Conservation (phyloP, 2,888 invertebrate genomes). For the Diarsia brunnea region DNA sequence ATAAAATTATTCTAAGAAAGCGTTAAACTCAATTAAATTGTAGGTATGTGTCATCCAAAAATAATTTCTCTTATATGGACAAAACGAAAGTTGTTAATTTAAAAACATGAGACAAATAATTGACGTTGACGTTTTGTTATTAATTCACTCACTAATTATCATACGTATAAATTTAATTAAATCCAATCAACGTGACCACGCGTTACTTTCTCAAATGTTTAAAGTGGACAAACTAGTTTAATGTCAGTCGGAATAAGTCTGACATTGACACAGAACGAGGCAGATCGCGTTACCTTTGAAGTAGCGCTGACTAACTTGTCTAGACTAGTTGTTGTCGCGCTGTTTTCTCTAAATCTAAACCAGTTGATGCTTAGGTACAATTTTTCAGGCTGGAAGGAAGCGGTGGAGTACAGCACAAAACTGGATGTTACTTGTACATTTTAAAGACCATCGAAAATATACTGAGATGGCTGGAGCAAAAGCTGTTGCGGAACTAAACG, state of each 20-base stretch:
- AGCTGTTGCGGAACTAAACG: no score
- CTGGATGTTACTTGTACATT: background rate
- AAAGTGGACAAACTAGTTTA: conserved; percentile 20
- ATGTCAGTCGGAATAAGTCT: background rate
- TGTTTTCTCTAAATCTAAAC: background rate
- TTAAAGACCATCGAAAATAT: background rate
- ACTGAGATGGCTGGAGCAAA: background rate
- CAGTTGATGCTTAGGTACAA: conserved; percentile 15
- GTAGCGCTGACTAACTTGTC: conserved; percentile 32
- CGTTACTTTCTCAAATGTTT: conserved; percentile 30
- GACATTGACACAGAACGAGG: conserved; percentile 48
- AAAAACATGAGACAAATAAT: conserved; percentile 12
- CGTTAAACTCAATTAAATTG: background rate
- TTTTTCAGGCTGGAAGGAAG: conserved; percentile 16
- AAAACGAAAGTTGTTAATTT: background rate
- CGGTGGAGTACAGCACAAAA: background rate
- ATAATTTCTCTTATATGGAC: background rate
- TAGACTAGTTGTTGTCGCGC: conserved; percentile 33
- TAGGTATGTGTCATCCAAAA: no score
- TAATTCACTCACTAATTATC: conserved; percentile 6
- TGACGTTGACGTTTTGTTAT: background rate
- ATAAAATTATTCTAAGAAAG: background rate
- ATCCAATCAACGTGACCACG: conserved; percentile 12
- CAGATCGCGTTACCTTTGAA: conserved; percentile 45
- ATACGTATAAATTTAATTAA: conserved; percentile 22